Conservation (phyloP, 2,888 invertebrate species). For the Drosophila paracracens region DNA sequence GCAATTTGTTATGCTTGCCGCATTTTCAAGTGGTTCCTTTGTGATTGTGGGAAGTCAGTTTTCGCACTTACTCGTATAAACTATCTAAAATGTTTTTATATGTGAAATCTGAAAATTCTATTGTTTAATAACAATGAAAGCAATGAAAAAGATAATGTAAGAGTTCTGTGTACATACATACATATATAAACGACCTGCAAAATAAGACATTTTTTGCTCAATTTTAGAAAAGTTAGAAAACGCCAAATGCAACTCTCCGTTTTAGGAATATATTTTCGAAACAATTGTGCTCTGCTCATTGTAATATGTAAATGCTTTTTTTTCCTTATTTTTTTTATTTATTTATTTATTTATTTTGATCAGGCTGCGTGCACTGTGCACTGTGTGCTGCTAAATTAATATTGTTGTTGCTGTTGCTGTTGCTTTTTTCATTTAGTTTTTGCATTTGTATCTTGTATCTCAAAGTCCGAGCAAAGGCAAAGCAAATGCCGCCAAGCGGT, state of each 20-base stretch:
- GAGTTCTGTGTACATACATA: not conserved
- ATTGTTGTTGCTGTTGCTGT: not conserved
- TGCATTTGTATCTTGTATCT: constrained; percentile 48
- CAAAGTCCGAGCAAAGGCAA: constrained; percentile 46
- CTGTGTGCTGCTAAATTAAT: constrained; percentile 34
- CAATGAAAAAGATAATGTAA: not conserved
- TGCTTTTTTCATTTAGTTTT: constrained; percentile 20
- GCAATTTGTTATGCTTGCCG: constrained; percentile 20
- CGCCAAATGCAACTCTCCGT: not conserved
- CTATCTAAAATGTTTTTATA: not conserved
- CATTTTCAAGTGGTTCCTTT: not conserved
- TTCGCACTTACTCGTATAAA: not conserved
- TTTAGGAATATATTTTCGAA: not conserved
- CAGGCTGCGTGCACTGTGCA: constrained; percentile 52
- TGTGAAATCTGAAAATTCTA: not conserved
- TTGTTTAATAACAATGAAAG: not conserved
- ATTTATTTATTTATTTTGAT: not conserved
- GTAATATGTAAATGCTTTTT: not conserved
- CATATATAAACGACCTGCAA: not conserved
- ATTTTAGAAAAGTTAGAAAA: not conserved
- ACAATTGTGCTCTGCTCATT: not conserved
- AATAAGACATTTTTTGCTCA: not conserved
- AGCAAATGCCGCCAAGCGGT: constrained; percentile 57
- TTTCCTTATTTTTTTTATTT: not conserved
- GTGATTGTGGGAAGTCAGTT: not conserved